Percentiles rank a stretch among this genome's conserved stretches.
Evolutionary conservation across 53 echinoderm and acorn worm genomes (phyloP).

Genomic region (Echinarachnius parma): DNA sequence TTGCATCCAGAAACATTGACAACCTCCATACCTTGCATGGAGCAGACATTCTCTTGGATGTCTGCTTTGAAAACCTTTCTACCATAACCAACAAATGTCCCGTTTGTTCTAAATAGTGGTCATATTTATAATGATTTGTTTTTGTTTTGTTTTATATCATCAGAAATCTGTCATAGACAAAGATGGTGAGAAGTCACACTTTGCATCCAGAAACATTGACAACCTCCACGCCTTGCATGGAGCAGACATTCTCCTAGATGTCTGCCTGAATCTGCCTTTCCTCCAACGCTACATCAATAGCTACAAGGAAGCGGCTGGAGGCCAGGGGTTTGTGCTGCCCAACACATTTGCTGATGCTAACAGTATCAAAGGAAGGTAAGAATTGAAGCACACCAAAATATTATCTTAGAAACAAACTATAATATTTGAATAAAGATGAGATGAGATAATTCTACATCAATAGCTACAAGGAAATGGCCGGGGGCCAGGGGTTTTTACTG

Average conservation of each 20-base stretch:
- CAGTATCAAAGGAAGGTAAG: slow-evolving; percentile 86
- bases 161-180: slow-evolving; percentile 39
- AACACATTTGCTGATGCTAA: slow-evolving; percentile 65
- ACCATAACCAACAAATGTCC: no score
- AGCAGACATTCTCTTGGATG: slow-evolving; percentile 83
- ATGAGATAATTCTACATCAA: slow-evolving; percentile 94
- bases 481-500: slow-evolving; percentile 72
- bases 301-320: slow-evolving; percentile 85
- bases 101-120: no score
- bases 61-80: slow-evolving; percentile 92
- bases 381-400: no score
- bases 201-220: slow-evolving; percentile 91
- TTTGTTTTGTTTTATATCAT: no score
- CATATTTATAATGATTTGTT: no score
- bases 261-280: slow-evolving; percentile 94
- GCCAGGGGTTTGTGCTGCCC: slow-evolving; percentile 76
- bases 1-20: slow-evolving; percentile 91
- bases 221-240: slow-evolving; percentile 82
- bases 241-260: slow-evolving; percentile 83
- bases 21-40: slow-evolving; percentile 82
- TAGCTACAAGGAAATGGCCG: slow-evolving; percentile 78
- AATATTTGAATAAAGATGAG: no score
- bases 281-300: slow-evolving; percentile 90
- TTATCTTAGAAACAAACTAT: no score
- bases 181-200: slow-evolving; percentile 59